Evolutionary conservation across 2,113 vertebrate species (phyloP).

Genomic region (Argyrosomus japonicus): DNA sequence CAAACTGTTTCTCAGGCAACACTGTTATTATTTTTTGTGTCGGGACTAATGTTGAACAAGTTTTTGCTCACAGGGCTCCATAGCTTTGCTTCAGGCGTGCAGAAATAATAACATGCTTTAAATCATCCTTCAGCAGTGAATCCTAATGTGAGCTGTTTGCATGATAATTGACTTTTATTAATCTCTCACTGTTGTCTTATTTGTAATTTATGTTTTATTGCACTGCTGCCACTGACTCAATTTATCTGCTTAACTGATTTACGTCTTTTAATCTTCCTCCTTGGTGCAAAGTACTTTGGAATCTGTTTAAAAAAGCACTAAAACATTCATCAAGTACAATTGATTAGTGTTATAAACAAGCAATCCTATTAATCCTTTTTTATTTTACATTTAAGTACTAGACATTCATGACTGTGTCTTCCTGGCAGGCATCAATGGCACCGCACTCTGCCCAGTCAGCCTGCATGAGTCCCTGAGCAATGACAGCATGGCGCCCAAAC

Average conservation of each 20-base stretch:
- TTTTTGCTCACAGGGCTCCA: background rate
- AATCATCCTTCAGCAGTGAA: background rate
- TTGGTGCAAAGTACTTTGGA: background rate
- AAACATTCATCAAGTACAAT: background rate
- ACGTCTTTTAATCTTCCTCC: background rate
- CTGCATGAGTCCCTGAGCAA: slow-evolving; percentile 75
- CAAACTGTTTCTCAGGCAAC: background rate
- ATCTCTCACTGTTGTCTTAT: background rate
- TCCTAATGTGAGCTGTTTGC: background rate
- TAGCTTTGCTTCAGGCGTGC: background rate
- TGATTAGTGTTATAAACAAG: background rate
- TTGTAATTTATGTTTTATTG: background rate
- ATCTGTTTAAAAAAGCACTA: background rate
- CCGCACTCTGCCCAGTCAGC: slow-evolving; percentile 89
- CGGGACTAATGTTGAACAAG: background rate
- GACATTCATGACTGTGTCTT: slow-evolving; percentile 28
- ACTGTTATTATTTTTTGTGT: background rate
- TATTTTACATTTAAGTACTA: background rate
- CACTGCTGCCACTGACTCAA: background rate
- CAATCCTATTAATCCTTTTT: background rate
- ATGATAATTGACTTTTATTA: background rate
- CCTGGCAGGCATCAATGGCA: slow-evolving; percentile 91
- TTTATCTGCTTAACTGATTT: background rate
- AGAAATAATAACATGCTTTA: background rate
- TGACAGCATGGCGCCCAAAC: slow-evolving; percentile 81